These are phyloP conservation scores for Vidua macroura DNA, from an alignment of 2,113 vertebrate species.

Conservation along the genomic window DNA sequence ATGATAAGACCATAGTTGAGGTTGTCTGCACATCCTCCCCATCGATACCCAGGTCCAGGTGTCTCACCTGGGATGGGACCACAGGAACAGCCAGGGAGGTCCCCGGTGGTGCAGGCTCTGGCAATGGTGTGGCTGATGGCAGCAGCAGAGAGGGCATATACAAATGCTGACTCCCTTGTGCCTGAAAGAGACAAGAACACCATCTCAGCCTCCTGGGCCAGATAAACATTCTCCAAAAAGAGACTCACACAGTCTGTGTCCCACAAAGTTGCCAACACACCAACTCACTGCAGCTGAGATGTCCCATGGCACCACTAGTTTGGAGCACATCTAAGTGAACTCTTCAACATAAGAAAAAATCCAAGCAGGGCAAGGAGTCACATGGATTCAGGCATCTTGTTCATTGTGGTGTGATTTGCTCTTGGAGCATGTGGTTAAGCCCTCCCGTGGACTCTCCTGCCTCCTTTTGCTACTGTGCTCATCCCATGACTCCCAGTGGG, in stretches of 20 bases:
- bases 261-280: background rate
- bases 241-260: background rate
- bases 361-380: background rate
- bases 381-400: background rate
- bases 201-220: background rate
- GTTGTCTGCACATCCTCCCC: conserved; percentile 98
- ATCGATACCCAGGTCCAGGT: conserved; percentile 94
- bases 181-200: conserved; percentile 72
- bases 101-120: conserved; percentile 91
- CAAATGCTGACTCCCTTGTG: conserved; percentile 94
- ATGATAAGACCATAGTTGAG: conserved; percentile 94
- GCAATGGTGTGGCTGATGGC: conserved; percentile 97
- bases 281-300: background rate
- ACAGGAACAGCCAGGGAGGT: conserved; percentile 91
- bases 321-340: background rate
- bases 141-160: conserved; percentile 93
- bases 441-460: background rate
- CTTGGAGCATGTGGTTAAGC: background rate
- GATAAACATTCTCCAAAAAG: background rate
- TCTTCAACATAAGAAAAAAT: background rate
- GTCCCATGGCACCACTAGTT: background rate
- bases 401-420: background rate
- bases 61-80: conserved; percentile 91
- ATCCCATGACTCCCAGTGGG: background rate
- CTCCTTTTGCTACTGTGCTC: background rate